A percentile compares a stretch with the other conserved stretches of the same genome.
Conservation (phyloP, 2,888 invertebrate species). For the Cosmia trapezina region DNA sequence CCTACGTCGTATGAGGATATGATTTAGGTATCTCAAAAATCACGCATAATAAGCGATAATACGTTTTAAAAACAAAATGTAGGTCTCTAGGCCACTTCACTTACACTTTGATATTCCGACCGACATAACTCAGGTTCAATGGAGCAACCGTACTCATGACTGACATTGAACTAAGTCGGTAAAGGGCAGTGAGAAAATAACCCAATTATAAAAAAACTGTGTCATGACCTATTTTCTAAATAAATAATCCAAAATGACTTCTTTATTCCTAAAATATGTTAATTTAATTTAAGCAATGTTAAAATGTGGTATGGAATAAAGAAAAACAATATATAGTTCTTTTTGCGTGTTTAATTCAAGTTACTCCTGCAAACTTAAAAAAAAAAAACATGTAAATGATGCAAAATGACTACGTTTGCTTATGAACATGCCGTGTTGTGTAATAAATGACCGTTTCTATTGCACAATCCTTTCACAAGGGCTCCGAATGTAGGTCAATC, state of each 20-base stretch:
- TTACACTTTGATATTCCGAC: constrained; percentile 95
- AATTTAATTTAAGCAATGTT: constrained; percentile 25
- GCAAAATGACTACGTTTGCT: constrained; percentile 86
- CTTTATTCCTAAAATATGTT: constrained; percentile 29
- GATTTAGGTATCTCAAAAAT: constrained; percentile 92
- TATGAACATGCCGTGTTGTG: constrained; percentile 88
- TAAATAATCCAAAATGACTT: constrained; percentile 45
- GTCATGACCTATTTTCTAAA: constrained; percentile 83
- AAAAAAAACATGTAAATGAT: constrained; percentile 81
- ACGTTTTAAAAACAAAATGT: constrained; percentile 91
- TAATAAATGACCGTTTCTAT: constrained; percentile 91
- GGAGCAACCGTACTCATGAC: constrained; percentile 92
- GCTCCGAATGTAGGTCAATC: constrained; percentile 90
- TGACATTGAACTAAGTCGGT: constrained; percentile 91
- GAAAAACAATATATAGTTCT: constrained; percentile 68
- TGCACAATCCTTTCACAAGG: constrained; percentile 91
- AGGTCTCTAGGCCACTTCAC: constrained; percentile 97
- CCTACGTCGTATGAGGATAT: constrained; percentile 83
- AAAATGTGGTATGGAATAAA: constrained; percentile 19
- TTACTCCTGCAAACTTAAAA: constrained; percentile 70
- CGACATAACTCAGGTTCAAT: constrained; percentile 93
- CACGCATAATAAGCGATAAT: constrained; percentile 81
- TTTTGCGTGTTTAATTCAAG: constrained; percentile 68
- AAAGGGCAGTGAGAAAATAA: constrained; percentile 89
- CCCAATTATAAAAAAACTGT: constrained; percentile 84